phyloP scores from a whole-genome alignment of 2,888 invertebrate genomes.

The Byasa hedistus region DNA sequence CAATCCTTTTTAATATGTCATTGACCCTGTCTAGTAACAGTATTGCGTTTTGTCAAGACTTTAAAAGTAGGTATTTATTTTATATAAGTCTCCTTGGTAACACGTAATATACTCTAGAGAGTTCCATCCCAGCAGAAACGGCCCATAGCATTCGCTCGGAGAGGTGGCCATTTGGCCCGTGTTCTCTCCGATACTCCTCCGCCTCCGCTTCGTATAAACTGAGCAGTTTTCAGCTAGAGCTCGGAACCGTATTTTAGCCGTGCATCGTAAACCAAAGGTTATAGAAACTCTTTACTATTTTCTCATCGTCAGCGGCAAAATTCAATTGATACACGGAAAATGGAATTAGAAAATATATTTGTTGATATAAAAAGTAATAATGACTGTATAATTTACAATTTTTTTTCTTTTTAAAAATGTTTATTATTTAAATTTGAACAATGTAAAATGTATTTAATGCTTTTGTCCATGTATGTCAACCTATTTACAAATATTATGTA shows the following conservation, averaged over 20 bases:
- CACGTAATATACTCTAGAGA: slow-evolving; percentile 49
- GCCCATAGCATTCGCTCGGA: slow-evolving; percentile 64
- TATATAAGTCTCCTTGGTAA: slow-evolving; percentile 36
- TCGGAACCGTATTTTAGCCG: slow-evolving; percentile 71
- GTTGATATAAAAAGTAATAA: no score
- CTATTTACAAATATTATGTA: no score
- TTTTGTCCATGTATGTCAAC: no score
- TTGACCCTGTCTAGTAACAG: no score
- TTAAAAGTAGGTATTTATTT: background rate
- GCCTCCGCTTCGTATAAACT: slow-evolving; percentile 71
- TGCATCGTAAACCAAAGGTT: slow-evolving; percentile 70
- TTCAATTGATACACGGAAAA: slow-evolving; percentile 13
- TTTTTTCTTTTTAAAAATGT: no score
- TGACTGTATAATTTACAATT: no score
- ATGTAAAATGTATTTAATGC: no score
- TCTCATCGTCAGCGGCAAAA: slow-evolving; percentile 37
- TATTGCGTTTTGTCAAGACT: no score
- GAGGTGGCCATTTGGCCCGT: slow-evolving; percentile 73
- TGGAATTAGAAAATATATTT: no score
- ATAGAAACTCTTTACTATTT: slow-evolving; percentile 58
- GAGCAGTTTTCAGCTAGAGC: slow-evolving; percentile 64
- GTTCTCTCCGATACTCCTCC: slow-evolving; percentile 62
- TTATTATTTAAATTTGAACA: no score
- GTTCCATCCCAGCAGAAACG: slow-evolving; percentile 65
- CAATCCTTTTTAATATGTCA: no score